These are phyloP conservation scores for Rattus norvegicus DNA, from an alignment of 2,113 vertebrate genomes.

Conservation along the genomic window GRCr8 NC_086023.1:52841001-52841500, in stretches of 20 bases:
- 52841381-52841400: not conserved
- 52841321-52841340: not conserved
- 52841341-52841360: not conserved
- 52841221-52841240: not conserved
- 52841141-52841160: not conserved
- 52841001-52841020: not conserved
- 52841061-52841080: constrained; percentile 26
- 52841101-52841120: not conserved
- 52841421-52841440: not conserved
- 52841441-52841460: not conserved
- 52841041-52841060: not conserved
- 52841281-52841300: not conserved
- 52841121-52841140: not conserved
- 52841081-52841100: not conserved
- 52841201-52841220: not conserved
- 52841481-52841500: not conserved
- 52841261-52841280: not conserved
- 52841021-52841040: not conserved
- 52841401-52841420: not conserved
- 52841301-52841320: constrained; percentile 38
- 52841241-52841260: not conserved
- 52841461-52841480: not conserved
- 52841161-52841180: not conserved
- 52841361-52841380: not conserved
- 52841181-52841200: not conserved